Evolutionary conservation across 1,140 invertebrate genomes (phyloP).

Genomic region (Drosophila pandora): DNA sequence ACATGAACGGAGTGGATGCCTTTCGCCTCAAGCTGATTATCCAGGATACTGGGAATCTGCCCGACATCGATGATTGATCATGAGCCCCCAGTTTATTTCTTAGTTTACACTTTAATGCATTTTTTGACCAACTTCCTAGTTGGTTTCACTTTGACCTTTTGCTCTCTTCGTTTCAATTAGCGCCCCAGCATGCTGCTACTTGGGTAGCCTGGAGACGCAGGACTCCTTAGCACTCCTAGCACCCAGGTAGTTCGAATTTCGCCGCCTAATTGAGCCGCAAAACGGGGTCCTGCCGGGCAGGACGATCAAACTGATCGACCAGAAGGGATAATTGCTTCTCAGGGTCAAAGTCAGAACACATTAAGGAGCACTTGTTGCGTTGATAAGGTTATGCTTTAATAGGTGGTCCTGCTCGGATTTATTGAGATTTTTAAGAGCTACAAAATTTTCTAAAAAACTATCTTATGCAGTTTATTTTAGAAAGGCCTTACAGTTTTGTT

Average conservation of each 20-base stretch:
- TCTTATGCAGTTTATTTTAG: not conserved
- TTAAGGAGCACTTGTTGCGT: constrained; percentile 50
- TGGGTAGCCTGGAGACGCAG: constrained; percentile 23
- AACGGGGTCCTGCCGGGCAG: constrained; percentile 14
- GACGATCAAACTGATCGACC: constrained; percentile 20
- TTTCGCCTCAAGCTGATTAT: constrained; percentile 97
- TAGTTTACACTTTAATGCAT: not conserved
- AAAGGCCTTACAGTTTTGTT: too few species aligned
- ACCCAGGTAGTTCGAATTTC: constrained; percentile 53
- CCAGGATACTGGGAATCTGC: constrained; percentile 85
- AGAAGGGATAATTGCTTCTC: constrained; percentile 68
- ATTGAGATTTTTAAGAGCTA: not conserved
- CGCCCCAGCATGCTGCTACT: constrained; percentile 59
- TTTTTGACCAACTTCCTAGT: constrained; percentile 8
- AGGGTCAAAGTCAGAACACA: constrained; percentile 56
- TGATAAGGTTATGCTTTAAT: constrained; percentile 57
- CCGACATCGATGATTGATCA: constrained; percentile 1
- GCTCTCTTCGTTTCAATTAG: constrained; percentile 49
- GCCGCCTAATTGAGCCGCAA: constrained; percentile 63
- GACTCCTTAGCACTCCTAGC: not conserved
- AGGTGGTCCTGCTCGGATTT: constrained; percentile 28
- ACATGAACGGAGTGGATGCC: constrained; percentile 99
- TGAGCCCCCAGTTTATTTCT: not conserved
- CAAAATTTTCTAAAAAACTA: not conserved
- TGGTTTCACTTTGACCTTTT: not conserved